Evolutionary conservation across 2,888 invertebrate species (phyloP), one percentile per base, ranked within the genome.

Genomic region (Mythimna loreyi): DNA sequence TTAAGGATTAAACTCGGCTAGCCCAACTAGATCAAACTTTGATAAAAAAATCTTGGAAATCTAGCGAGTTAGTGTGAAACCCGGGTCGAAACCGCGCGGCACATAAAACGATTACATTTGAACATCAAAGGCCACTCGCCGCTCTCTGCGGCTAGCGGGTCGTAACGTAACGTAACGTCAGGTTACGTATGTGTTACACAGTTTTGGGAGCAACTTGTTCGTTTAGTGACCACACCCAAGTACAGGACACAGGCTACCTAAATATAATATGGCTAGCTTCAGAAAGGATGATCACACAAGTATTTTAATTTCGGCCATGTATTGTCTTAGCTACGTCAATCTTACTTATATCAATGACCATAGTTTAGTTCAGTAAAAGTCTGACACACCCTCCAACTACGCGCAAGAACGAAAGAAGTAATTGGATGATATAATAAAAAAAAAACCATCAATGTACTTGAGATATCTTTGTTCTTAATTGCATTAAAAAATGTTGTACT

Each of bases 31-130:
- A 62, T 72, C 45, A 72, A 69, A 72, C 23, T 50, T 78, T 78
- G 43, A 72, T 78, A 7, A 73, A 73, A 73, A 72, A 78, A 78
- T 78, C 72, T 62, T 63, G 56, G 21, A 73, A 73, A 62, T 63
- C 36, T 45, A 30, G 28, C 55, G 33, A 72, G 60, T 73, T 64
- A 74, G 74, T 59, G 66, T 50, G 53, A 74, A 80, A 75, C 57
- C 55, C 53, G 23, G 30, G 21, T 79, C 49, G 19, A 50, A 72
- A 78, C 63, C 79, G 40, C 79, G 73, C 63, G 63, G 80, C 67
- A 61, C 52, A 68, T 80, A 75, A 75, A 75, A 67, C 75, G 69
- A 75, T 75, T 80, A 80, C 68, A 49, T 80, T 75, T 67, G 45
- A 50, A 80, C 80, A 75, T 80, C 75, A 75, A 75, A 75, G 76